Conservation (phyloP, 2,888 invertebrate species). For the Tachina fera region DNA sequence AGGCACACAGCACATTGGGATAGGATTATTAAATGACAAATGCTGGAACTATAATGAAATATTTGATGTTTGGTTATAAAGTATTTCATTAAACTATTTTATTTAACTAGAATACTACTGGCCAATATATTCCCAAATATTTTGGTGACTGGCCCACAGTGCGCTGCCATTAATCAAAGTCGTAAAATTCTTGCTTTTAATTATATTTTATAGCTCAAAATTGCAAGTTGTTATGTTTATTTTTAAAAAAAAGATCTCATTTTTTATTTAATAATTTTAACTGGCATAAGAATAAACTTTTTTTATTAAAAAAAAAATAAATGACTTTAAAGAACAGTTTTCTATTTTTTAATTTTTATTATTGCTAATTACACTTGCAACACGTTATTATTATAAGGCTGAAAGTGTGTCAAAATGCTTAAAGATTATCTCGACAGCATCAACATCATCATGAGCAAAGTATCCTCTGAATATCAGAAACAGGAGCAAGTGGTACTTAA, state of each 20-base stretch:
- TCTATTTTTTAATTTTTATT: slow-evolving; percentile 8
- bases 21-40: no score
- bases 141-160: neutral
- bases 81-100: no score
- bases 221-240: neutral
- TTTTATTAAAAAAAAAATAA: neutral
- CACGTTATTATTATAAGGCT: slow-evolving; percentile 14
- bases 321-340: slow-evolving; percentile 23
- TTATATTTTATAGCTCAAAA: slow-evolving; percentile 10
- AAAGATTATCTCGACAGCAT: neutral
- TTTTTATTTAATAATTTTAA: neutral
- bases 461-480: neutral
- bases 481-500: slow-evolving; percentile 27
- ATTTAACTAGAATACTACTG: no score
- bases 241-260: neutral
- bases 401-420: slow-evolving; percentile 35
- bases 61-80: no score
- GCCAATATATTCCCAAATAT: neutral
- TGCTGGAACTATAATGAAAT: no score
- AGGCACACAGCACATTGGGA: neutral
- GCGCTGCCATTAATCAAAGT: neutral
- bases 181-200: slow-evolving; percentile 1
- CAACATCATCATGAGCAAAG: neutral
- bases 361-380: slow-evolving; percentile 35
- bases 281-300: slow-evolving; percentile 10